Conservation (phyloP, 1,140 invertebrate species). For the Eumeta japonica region DNA sequence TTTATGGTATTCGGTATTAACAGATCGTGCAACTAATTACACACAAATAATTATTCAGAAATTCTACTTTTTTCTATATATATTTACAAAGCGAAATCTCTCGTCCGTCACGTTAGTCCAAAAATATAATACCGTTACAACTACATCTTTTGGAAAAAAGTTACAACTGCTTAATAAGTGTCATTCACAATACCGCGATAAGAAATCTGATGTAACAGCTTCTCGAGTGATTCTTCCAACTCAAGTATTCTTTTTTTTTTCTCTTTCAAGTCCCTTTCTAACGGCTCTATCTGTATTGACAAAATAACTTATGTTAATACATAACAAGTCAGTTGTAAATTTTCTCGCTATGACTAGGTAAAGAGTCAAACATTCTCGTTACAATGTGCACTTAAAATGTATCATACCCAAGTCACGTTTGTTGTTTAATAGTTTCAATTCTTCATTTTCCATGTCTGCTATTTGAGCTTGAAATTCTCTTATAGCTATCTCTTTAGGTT, state of each 20-base stretch:
- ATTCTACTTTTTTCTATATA: too few relatives aligned
- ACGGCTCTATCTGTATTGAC: constrained; percentile 74
- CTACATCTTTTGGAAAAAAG: constrained; percentile 37
- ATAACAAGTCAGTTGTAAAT: too few relatives aligned
- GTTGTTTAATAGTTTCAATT: constrained; percentile 42
- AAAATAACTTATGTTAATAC: constrained; percentile 35
- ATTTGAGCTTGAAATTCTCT: constrained; percentile 68
- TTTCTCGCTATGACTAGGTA: too few relatives aligned
- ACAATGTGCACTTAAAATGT: too few relatives aligned
- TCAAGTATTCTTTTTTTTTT: constrained; percentile 77
- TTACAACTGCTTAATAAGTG: constrained; percentile 39
- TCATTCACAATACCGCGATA: constrained; percentile 46
- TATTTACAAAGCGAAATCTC: too few relatives aligned
- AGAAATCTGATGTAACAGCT: constrained; percentile 65
- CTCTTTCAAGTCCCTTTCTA: constrained; percentile 75
- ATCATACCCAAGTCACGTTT: constrained; percentile 48
- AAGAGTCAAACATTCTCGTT: too few relatives aligned
- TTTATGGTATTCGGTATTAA: background rate
- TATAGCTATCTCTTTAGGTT: constrained; percentile 68
- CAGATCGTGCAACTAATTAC: background rate
- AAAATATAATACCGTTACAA: background rate
- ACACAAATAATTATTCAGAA: background rate
- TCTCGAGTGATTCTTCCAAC: constrained; percentile 71
- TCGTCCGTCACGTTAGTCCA: too few relatives aligned
- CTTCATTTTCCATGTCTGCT: constrained; percentile 60